These are phyloP conservation scores for Plectropomus leopardus DNA, from an alignment of 2,113 vertebrate genomes.

Conservation along the genomic window DNA sequence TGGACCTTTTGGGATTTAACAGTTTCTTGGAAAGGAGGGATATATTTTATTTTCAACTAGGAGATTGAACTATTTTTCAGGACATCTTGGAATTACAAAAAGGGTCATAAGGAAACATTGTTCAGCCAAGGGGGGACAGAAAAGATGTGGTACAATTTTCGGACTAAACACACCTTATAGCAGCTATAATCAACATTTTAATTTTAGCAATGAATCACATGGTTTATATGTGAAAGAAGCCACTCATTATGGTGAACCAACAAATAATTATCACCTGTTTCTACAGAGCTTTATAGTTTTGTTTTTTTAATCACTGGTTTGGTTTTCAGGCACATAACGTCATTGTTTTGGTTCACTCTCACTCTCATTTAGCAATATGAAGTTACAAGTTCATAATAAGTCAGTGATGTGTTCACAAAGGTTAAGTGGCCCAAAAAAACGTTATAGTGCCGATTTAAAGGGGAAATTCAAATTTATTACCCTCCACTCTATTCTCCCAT, in stretches of 20 bases:
- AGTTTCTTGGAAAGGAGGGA: slow-evolving; percentile 12
- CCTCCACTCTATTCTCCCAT: too few relatives aligned
- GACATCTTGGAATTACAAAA: too few relatives aligned
- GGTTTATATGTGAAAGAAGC: not conserved
- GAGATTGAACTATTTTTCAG: not conserved
- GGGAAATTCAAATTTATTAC: too few relatives aligned
- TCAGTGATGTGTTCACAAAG: not conserved
- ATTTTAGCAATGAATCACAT: not conserved
- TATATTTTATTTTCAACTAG: not conserved
- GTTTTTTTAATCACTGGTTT: not conserved
- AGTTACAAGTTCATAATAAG: not conserved
- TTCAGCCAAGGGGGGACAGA: not conserved
- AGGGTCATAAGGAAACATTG: not conserved
- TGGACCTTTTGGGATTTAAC: slow-evolving; percentile 51
- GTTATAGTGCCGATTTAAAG: not conserved
- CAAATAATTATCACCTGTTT: not conserved
- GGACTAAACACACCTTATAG: not conserved
- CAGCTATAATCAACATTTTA: not conserved
- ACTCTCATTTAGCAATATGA: not conserved
- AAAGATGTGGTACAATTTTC: not conserved
- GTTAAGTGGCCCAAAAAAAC: not conserved
- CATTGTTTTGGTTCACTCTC: not conserved
- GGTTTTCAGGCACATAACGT: not conserved
- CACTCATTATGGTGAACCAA: not conserved
- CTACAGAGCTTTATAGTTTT: not conserved